These are phyloP conservation scores for Mola mola DNA, from an alignment of 2,113 vertebrate genomes.

Conservation along the genomic window DNA sequence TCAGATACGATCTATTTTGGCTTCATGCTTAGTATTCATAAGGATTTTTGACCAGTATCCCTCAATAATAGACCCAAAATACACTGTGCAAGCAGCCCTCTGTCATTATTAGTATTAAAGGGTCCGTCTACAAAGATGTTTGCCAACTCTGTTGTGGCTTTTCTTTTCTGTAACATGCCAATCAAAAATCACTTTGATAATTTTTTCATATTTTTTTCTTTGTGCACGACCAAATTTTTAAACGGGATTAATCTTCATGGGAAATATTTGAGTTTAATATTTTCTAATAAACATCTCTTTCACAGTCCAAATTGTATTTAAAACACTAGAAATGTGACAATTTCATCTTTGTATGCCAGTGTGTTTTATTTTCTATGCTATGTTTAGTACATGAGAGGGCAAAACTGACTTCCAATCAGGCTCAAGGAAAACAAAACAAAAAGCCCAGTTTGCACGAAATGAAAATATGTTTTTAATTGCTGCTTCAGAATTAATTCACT, in stretches of 20 bases:
- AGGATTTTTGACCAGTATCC: conserved; percentile 22
- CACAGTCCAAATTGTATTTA: no score
- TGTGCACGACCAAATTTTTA: conserved; percentile 3
- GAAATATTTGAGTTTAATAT: no score
- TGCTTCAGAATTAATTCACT: conserved; percentile 1
- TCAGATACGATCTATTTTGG: conserved; percentile 31
- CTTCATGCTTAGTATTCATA: conserved; percentile 38
- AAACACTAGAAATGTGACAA: neutral
- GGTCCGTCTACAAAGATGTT: conserved; percentile 14
- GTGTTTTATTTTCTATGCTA: neutral
- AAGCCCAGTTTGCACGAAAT: neutral
- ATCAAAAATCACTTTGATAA: no score
- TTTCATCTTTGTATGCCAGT: neutral
- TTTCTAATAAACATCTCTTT: no score
- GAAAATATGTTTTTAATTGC: neutral
- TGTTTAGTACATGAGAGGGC: neutral
- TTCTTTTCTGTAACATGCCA: no score
- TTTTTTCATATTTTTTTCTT: conserved; percentile 5
- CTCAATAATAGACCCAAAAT: no score
- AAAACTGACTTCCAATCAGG: neutral
- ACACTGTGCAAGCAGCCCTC: no score
- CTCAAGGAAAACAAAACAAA: neutral
- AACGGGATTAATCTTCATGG: no score
- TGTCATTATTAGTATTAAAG: conserved; percentile 17
- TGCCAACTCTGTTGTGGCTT: conserved; percentile 11